Evolutionary conservation across 2,888 invertebrate species (phyloP).

Genomic region (Ferdinandea cuprea): DNA sequence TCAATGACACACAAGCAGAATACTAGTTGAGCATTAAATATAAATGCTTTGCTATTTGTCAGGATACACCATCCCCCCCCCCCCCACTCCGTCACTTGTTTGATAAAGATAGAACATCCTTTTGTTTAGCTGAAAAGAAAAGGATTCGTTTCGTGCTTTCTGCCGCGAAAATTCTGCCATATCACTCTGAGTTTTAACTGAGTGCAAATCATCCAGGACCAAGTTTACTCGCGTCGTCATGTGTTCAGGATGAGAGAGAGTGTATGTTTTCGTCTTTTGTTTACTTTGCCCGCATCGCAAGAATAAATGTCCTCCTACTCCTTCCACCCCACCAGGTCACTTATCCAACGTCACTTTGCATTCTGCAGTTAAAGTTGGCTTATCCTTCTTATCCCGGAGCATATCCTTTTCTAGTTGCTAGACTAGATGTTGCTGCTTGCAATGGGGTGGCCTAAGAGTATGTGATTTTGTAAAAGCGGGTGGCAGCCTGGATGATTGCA

Average conservation of each 20-base stretch:
- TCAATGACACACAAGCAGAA: conserved; percentile 62
- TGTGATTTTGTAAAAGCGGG: conserved; percentile 9
- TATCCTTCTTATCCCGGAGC: conserved; percentile 31
- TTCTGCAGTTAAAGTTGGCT: conserved; percentile 36
- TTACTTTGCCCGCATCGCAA: conserved; percentile 50
- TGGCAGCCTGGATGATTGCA: neutral
- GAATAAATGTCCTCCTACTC: conserved; percentile 23
- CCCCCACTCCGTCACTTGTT: neutral
- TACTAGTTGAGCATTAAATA: conserved; percentile 70
- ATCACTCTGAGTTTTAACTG: conserved; percentile 40
- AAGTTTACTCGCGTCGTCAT: conserved; percentile 24
- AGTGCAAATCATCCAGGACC: conserved; percentile 62
- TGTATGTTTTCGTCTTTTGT: conserved; percentile 36
- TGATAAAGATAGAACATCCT: conserved; percentile 3
- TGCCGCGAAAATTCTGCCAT: conserved; percentile 41
- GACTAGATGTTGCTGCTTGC: conserved; percentile 4
- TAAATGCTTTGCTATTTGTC: conserved; percentile 57
- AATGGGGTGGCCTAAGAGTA: too few species aligned
- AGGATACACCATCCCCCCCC: neutral
- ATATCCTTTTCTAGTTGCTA: conserved; percentile 39
- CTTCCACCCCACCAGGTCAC: too few species aligned
- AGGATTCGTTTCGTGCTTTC: conserved; percentile 10
- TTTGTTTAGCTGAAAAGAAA: conserved; percentile 10
- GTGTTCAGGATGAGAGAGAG: neutral
- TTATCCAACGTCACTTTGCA: conserved; percentile 8